Evolutionary conservation across 2,113 vertebrate species (phyloP), one percentile per base, ranked within the genome.

Genomic region (Trogon melanurus): DNA sequence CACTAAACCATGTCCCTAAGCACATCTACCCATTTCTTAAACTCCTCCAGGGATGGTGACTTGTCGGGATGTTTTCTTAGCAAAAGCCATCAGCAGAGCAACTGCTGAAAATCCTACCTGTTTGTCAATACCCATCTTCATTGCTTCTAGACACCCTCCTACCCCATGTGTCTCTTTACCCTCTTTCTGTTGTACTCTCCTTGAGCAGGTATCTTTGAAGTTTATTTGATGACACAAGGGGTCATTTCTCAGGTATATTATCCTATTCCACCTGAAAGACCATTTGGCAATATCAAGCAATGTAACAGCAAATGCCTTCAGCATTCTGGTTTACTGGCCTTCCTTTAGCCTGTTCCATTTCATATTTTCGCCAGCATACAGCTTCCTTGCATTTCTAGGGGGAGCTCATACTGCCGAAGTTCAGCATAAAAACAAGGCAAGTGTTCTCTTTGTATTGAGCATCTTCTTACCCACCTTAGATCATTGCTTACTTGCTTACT

Each of bases 151-250:
- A 76, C 2, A 1, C 27, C 4, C 6, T 85, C 27, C 53, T 21
- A 64, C 8, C 9, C 51, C 34, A 5, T 6, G 3, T 6, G 8
- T 29, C 20, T 57, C 70, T 15, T 69, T 27, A 36, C 36, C 34
- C 9, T 45, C 36, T 26, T 72, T 51, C 34, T 61, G 20, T 57
- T 78, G 13, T 61, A 16, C 13, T 51, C 29, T 27, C 22, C 60
- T 81, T 32, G 8, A 80, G 13, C 27, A 72, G 38, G 5, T 18
- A 51, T 13, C 76, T 51, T 30, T 65, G 51, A 65, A 66, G 26
- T 53, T 67, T 53, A 14, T 44, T 84, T 65, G 32, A 65, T 29
- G 15, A 6, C 2, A 3, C 15, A 58, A 1, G 0, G 3, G 2
- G 6, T n/a, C 1, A 0, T 61, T 88, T 78, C 18, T 82, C 26